Percentiles rank a stretch among this genome's conserved stretches.
phyloP scores from a whole-genome alignment of 2,113 vertebrate species.

The Phyllostomus discolor region DNA sequence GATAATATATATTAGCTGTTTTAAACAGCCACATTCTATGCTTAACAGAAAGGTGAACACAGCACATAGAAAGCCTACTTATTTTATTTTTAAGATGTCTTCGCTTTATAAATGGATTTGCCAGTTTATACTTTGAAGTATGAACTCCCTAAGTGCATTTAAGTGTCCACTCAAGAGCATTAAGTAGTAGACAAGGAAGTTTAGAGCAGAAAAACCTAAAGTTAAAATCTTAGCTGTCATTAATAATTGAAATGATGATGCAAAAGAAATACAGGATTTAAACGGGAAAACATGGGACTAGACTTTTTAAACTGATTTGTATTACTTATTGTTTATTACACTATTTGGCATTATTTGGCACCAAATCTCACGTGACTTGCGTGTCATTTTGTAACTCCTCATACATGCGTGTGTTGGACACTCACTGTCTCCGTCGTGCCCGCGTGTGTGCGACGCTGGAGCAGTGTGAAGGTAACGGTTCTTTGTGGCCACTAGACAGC shows the following conservation, averaged over 20 bases:
- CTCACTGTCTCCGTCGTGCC: neutral
- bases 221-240: neutral
- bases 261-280: neutral
- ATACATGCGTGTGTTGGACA: neutral
- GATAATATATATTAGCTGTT: neutral
- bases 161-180: neutral
- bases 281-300: neutral
- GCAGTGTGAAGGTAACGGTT: neutral
- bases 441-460: neutral
- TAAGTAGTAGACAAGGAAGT: neutral
- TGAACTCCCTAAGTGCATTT: neutral
- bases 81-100: neutral
- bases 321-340: neutral
- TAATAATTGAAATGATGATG: neutral
- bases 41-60: slow-evolving; percentile 5
- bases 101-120: slow-evolving; percentile 2
- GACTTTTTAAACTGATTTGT: neutral
- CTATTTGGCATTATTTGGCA: neutral
- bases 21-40: neutral
- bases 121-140: neutral
- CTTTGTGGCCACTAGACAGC: neutral
- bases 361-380: neutral
- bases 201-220: neutral
- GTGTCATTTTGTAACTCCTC: neutral
- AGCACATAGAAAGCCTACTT: neutral